phyloP scores from a whole-genome alignment of 2,888 invertebrate species.

The Buathra laborator region DNA sequence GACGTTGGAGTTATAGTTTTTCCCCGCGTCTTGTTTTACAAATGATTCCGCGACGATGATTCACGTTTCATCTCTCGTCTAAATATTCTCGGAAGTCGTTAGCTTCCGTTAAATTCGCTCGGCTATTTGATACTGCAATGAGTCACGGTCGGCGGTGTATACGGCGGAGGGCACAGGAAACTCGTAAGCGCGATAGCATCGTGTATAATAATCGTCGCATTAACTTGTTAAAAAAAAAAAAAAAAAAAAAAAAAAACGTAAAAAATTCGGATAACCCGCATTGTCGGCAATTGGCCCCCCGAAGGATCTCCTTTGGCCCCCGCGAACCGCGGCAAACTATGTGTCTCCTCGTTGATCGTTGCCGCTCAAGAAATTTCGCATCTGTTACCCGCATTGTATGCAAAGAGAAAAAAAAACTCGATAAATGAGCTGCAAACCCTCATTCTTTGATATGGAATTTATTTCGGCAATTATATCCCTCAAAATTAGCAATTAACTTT shows the following conservation, averaged over 20 bases:
- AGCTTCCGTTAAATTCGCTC: slow-evolving; percentile 41
- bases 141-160: slow-evolving; percentile 29
- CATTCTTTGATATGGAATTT: not conserved
- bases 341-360: slow-evolving; percentile 2
- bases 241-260: too few species aligned
- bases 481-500: not conserved
- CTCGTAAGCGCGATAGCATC: slow-evolving; percentile 14
- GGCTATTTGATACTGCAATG: slow-evolving; percentile 50
- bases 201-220: slow-evolving; percentile 6
- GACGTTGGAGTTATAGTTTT: not conserved
- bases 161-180: slow-evolving; percentile 3
- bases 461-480: not conserved
- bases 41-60: slow-evolving; percentile 35
- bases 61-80: slow-evolving; percentile 32
- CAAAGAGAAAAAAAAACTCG: not conserved
- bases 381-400: slow-evolving; percentile 28
- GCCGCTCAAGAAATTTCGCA: slow-evolving; percentile 12
- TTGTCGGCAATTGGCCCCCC: slow-evolving; percentile 54
- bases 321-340: not conserved
- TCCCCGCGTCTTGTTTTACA: not conserved
- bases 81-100: slow-evolving; percentile 47
- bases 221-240: slow-evolving; percentile 26
- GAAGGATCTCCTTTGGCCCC: not conserved
- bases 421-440: not conserved
- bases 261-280: slow-evolving; percentile 57